Conservation (phyloP, 2,797 vertebrate species). For the Hemibagrus guttatus region DNA sequence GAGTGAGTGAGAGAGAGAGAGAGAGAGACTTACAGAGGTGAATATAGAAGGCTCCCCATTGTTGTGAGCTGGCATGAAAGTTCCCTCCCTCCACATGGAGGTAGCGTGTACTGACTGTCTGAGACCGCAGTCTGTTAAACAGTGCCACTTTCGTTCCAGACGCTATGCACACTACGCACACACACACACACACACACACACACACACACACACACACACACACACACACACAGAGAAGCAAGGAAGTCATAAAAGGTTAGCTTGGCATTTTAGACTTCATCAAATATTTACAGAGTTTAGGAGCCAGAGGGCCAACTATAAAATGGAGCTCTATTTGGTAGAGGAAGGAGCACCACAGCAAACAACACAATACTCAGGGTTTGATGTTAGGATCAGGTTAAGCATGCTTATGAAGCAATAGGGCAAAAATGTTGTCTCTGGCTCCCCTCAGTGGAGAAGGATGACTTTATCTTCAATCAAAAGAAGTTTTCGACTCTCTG, state of each 20-base stretch:
- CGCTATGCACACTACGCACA: conserved; percentile 90
- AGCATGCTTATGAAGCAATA: background rate
- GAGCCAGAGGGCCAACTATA: background rate
- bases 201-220: conserved; percentile 7
- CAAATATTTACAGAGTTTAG: conserved; percentile 40
- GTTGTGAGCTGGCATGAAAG: conserved; percentile 98
- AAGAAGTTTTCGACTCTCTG: background rate
- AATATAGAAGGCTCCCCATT: conserved; percentile 99
- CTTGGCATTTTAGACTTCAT: conserved; percentile 13
- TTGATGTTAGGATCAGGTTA: background rate
- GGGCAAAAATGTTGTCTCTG: background rate
- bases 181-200: background rate
- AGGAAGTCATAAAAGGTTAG: conserved; percentile 21
- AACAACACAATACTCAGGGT: background rate
- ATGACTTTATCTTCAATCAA: no score
- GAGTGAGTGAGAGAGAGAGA: background rate
- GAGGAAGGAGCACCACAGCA: background rate
- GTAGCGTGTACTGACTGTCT: conserved; percentile 98
- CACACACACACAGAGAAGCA: background rate
- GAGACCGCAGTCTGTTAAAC: conserved; percentile 96
- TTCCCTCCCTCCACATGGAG: conserved; percentile 98
- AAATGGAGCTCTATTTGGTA: background rate
- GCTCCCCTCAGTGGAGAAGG: conserved; percentile 21
- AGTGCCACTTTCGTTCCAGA: conserved; percentile 98
- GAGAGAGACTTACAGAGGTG: conserved; percentile 87